phyloP scores from a whole-genome alignment of 2,113 vertebrate species.

The Oryzias curvinotus region DNA sequence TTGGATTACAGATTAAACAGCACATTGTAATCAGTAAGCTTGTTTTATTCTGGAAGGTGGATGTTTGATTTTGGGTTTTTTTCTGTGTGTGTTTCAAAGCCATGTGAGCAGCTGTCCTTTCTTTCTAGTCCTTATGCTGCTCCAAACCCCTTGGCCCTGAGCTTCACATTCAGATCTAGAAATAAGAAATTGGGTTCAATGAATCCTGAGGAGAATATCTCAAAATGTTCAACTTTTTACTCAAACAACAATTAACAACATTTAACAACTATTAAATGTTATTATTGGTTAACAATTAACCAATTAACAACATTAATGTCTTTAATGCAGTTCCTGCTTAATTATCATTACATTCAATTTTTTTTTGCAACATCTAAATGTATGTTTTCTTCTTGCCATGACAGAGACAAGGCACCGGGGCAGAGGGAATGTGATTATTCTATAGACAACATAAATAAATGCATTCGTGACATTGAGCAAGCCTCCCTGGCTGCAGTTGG shows the following conservation, averaged over 20 bases:
- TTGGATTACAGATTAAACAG: slow-evolving; percentile 16
- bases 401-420: slow-evolving; percentile 96
- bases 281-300: too few species aligned
- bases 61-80: neutral
- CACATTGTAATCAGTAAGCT: slow-evolving; percentile 26
- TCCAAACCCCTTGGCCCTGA: neutral
- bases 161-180: neutral
- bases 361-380: neutral
- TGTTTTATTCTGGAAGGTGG: neutral
- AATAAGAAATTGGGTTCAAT: neutral
- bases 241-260: too few species aligned
- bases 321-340: neutral
- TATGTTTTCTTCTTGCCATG: neutral
- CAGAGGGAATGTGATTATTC: slow-evolving; percentile 96
- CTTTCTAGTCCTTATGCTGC: neutral
- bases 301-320: too few species aligned
- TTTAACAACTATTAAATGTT: too few species aligned
- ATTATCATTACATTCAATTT: neutral
- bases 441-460: slow-evolving; percentile 95
- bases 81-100: neutral
- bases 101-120: neutral
- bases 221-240: neutral
- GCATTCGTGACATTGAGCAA: slow-evolving; percentile 97
- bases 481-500: slow-evolving; percentile 92
- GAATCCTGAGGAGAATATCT: neutral